phyloP scores from a whole-genome alignment of 2,113 vertebrate genomes.

The Colossoma macropomum region DNA sequence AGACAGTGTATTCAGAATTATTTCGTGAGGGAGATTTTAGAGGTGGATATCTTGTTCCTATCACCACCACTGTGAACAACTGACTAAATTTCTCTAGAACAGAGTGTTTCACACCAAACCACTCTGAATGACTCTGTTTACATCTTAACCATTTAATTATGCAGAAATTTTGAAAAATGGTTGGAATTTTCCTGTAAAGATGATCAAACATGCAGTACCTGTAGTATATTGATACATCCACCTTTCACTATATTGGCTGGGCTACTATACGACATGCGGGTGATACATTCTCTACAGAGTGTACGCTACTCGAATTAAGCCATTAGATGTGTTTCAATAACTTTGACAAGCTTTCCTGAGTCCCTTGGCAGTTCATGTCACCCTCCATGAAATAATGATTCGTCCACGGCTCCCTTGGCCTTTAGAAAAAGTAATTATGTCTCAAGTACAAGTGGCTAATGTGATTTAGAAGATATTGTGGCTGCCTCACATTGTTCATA shows the following conservation, averaged over 20 bases:
- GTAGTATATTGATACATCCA: background rate
- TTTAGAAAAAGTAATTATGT: conserved; percentile 42
- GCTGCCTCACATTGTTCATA: conserved; percentile 24
- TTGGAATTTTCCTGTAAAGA: too few relatives aligned
- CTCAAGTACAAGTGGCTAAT: conserved; percentile 33
- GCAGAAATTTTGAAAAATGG: too few relatives aligned
- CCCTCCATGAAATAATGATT: conserved; percentile 22
- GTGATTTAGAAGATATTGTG: conserved; percentile 37
- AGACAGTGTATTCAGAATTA: too few relatives aligned
- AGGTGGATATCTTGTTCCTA: too few relatives aligned
- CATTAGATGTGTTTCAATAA: conserved; percentile 41
- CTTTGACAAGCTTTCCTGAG: conserved; percentile 23
- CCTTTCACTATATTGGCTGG: too few relatives aligned
- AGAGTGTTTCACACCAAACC: too few relatives aligned
- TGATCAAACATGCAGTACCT: background rate
- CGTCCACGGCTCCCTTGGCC: conserved; percentile 27
- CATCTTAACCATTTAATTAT: too few relatives aligned
- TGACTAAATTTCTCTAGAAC: too few relatives aligned
- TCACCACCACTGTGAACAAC: too few relatives aligned
- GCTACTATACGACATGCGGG: background rate
- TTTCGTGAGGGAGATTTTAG: too few relatives aligned
- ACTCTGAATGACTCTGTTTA: too few relatives aligned
- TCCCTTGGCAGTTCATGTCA: conserved; percentile 27
- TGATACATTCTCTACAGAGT: conserved; percentile 8
- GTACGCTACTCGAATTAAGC: background rate